Evolutionary conservation across 1,140 invertebrate genomes (phyloP).

Genomic region (Varroa destructor): DNA sequence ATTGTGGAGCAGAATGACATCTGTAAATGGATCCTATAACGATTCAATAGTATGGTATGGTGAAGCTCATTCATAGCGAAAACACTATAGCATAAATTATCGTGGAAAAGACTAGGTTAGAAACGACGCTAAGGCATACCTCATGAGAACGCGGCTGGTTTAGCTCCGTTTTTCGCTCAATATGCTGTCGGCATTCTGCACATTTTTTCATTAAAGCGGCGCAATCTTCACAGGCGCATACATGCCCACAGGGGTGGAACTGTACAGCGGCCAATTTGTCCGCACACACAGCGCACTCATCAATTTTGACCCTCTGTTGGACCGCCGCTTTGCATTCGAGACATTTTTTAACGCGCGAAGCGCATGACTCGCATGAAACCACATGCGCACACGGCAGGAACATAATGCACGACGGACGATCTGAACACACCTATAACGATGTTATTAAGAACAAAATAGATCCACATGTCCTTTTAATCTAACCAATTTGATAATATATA

Average conservation of each 20-base stretch:
- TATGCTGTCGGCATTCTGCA: constrained; percentile 75
- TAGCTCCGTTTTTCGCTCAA: constrained; percentile 48
- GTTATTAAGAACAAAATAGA: neutral
- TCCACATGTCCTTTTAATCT: too few relatives aligned
- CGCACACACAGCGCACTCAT: constrained; percentile 89
- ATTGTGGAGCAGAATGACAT: neutral
- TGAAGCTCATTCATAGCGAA: neutral
- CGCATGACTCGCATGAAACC: constrained; percentile 75
- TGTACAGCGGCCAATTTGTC: constrained; percentile 77
- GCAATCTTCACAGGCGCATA: constrained; percentile 83
- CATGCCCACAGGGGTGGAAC: constrained; percentile 85
- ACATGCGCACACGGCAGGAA: constrained; percentile 84
- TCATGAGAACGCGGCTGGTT: neutral
- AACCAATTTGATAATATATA: neutral
- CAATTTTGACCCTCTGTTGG: constrained; percentile 63
- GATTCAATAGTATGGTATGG: neutral
- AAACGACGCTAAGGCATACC: neutral
- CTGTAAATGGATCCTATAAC: neutral
- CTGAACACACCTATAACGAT: constrained; percentile 39
- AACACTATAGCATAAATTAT: too few relatives aligned
- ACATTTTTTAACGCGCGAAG: constrained; percentile 85
- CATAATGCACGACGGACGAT: constrained; percentile 41
- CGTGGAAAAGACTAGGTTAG: too few relatives aligned
- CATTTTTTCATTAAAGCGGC: constrained; percentile 91
- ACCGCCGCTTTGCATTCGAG: constrained; percentile 77